Base-by-base conservation (phyloP, 1,140 invertebrate genomes). In the Halictus rubicundus region DNA sequence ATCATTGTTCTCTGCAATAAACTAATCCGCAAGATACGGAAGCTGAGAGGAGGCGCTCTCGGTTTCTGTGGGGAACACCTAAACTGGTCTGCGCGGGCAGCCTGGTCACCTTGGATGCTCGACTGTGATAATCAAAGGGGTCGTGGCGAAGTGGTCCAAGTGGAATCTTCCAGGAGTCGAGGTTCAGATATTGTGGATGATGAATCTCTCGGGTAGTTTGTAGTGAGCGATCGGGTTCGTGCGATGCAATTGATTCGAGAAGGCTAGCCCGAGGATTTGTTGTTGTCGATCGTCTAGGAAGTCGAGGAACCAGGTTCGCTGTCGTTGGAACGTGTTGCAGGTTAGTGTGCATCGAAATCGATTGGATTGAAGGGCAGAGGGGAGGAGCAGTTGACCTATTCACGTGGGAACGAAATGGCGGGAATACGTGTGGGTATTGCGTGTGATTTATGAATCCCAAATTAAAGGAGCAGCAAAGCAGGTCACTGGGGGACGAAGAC, bases 281-380 rank as follows among this genome's bases (percentile, higher is more conserved):
- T 14, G 9, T 52, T 63, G 27, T 19, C 37, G n/a, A 39, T 27
- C 60, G 60, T 63, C 32, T 27, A n/a, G 19, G 32, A n/a, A 69
- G 25, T 14, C 7, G 57, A 70, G 57, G 66, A 70, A 49, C 23
- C 0, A 25, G 6, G 39, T 46, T 61, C 10, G 1, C 49, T 5
- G 10, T 52, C 54, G 42, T 61, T 52, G 27, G 37, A 25, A 12
- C 59, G 54, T 57, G 54, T 57, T 57, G 6, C 75, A 78, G 68
- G 75, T 78, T 63, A 27, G 75, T 78, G 4, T 42, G 1, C 60
- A 32, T 32, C 27, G 23, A 14, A 16, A 52, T 6, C 59, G 21
- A 7, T 7, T n/a, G 7, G 42, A 46, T 14, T 1, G 14, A 46
- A 46, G 14, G 42, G 9, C 1, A 10, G 9, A 46, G 42, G 42